Base-by-base conservation (phyloP, 2,888 invertebrate species). In the Parnassius mnemosyne region DNA sequence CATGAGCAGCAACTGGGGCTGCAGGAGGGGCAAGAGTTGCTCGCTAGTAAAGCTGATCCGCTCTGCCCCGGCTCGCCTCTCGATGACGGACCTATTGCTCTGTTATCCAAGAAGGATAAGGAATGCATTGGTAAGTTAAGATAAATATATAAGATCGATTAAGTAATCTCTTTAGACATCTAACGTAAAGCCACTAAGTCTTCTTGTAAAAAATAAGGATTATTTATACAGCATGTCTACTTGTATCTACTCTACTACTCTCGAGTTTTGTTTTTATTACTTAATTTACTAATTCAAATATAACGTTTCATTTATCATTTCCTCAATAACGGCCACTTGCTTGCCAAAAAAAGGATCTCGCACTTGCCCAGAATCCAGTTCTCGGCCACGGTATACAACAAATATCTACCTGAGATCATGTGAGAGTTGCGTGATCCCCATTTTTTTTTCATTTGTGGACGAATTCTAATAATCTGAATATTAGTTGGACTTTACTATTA, bases 1-100 rank as follows among this genome's bases (percentile, higher is more conserved):
- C 96, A 96, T 77, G 96, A 97, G 94, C 97, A 97, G 93, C 97
- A 97, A 90, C 93, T 96, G 80, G 93, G 95, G 77, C 90, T 97
- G 83, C 92, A 95, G 87, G 97, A 97, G 86, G 94, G 95, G 69
- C 96, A 96, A 88, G 96, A 96, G 87, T 93, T 95, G 75, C 92
- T 94, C 65, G 90, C 92, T 72, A 83, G 85, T 78, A 95, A 95
- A 84, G 85, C 92, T 71, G 94, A 94, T 80, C 87, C 93, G 68
- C 84, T 94, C 69, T 93, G 92, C 80, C 91, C 93, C 73, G 93
- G 93, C 70, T 91, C 92, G 63, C 93, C 88, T 61, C 84, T 92
- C 66, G 92, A 92, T 75, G 85, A 91, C 67, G 94, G 93, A 68
- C 94, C 94, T 54, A 84, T 94, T 70, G 92, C 94, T 59, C 91